Evolutionary conservation across 2,888 invertebrate genomes (phyloP).

Genomic region (Ischnus inquisitorius): DNA sequence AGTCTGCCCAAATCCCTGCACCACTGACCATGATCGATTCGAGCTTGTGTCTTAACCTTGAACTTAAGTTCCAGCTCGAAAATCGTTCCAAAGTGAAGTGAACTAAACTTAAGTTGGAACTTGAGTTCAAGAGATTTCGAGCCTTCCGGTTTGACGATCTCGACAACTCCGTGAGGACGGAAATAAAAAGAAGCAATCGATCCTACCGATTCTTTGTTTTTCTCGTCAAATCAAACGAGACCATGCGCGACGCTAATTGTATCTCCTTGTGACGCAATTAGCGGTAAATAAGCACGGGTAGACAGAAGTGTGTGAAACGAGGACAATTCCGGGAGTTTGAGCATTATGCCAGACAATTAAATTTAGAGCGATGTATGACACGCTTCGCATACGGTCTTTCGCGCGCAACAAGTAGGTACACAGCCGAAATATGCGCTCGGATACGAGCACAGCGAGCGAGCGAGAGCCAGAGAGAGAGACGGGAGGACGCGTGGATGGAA

Average conservation of each 20-base stretch:
- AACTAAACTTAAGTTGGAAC: no score
- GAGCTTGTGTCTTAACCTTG: no score
- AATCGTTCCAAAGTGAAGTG: no score
- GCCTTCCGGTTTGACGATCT: no score
- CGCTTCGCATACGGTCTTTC: constrained; percentile 25
- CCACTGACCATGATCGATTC: no score
- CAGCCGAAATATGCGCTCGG: constrained; percentile 51
- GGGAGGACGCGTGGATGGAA: not conserved
- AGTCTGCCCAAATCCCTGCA: no score
- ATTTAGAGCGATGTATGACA: constrained; percentile 33
- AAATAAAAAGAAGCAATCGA: not conserved
- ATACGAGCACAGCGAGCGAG: no score
- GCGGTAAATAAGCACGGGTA: not conserved
- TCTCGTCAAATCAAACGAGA: not conserved
- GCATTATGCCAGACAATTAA: constrained; percentile 45
- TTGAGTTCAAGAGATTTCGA: no score
- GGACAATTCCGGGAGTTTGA: constrained; percentile 9
- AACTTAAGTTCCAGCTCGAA: no score
- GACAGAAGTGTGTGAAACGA: not conserved
- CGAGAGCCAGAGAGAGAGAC: constrained; percentile 33
- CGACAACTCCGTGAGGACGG: no score
- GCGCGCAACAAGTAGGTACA: constrained; percentile 60
- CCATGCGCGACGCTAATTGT: not conserved
- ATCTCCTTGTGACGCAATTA: not conserved
- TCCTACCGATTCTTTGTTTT: not conserved